Conservation (phyloP, 2,113 vertebrate species). For the Uropsilus gracilis region DNA sequence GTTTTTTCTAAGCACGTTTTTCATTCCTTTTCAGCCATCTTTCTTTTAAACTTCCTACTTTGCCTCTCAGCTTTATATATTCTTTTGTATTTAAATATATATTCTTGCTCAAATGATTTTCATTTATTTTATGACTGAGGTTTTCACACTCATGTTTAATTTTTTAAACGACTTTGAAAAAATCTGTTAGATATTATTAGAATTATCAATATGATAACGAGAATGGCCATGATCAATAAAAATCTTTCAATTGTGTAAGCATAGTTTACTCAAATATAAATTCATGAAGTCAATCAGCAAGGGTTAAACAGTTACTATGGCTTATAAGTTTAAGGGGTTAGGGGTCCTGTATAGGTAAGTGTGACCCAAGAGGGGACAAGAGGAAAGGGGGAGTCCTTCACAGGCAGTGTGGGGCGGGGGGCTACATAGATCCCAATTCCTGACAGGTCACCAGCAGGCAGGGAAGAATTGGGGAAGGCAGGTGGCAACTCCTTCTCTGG, state of each 20-base stretch:
- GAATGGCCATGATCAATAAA: neutral
- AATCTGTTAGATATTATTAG: neutral
- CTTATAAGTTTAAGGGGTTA: accelerated
- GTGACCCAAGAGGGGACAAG: too few species aligned
- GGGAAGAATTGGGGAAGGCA: too few species aligned
- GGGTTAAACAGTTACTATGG: neutral
- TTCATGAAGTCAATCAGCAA: neutral
- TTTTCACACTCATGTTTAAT: neutral
- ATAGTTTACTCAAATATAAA: neutral
- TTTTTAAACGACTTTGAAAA: conserved; percentile 9
- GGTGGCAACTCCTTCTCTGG: too few species aligned
- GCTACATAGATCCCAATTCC: too few species aligned
- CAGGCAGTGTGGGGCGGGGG: too few species aligned
- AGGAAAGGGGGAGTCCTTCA: too few species aligned
- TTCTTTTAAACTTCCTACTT: neutral
- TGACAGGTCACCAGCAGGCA: too few species aligned
- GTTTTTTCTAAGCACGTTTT: neutral
- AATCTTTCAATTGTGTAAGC: neutral
- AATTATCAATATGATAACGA: neutral
- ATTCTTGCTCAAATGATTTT: neutral
- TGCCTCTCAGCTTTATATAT: neutral
- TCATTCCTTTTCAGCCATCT: neutral
- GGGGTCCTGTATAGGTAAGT: too few species aligned
- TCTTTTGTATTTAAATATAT: neutral
- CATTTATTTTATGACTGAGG: neutral